Evolutionary conservation across 64 coral and sea anemone species (phyloP).

Genomic region (Astreopora myriophthalma): DNA sequence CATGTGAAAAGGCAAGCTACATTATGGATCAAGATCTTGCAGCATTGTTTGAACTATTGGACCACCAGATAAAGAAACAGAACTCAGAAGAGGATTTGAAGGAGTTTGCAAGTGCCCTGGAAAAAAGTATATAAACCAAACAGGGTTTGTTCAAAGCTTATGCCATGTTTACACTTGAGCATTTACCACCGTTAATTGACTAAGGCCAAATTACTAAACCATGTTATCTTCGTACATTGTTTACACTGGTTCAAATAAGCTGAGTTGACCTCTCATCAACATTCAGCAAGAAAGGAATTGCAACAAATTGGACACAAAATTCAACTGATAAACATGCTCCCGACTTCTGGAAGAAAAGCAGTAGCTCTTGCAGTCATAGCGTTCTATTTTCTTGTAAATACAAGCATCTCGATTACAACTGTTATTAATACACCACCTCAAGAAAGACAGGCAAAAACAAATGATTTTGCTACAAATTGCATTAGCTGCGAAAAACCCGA

Average conservation of each 20-base stretch:
- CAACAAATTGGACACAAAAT: too few species aligned
- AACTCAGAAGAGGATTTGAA: background rate
- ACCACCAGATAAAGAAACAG: background rate
- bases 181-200: background rate
- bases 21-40: slow-evolving; percentile 18
- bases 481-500: too few species aligned
- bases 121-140: background rate
- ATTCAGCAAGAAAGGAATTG: too few species aligned
- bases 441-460: too few species aligned
- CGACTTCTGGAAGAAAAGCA: too few species aligned
- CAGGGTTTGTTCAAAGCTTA: background rate
- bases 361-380: too few species aligned
- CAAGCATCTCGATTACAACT: too few species aligned
- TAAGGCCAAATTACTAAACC: background rate
- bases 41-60: background rate
- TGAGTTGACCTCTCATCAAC: background rate
- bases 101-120: background rate
- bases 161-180: background rate
- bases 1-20: too few species aligned
- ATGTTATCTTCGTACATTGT: background rate
- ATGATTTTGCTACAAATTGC: too few species aligned
- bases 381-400: too few species aligned
- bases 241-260: background rate
- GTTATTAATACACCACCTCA: too few species aligned
- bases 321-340: too few species aligned